Evolutionary conservation across 2,888 invertebrate genomes (phyloP).

Genomic region (Microctonus hyperodae): DNA sequence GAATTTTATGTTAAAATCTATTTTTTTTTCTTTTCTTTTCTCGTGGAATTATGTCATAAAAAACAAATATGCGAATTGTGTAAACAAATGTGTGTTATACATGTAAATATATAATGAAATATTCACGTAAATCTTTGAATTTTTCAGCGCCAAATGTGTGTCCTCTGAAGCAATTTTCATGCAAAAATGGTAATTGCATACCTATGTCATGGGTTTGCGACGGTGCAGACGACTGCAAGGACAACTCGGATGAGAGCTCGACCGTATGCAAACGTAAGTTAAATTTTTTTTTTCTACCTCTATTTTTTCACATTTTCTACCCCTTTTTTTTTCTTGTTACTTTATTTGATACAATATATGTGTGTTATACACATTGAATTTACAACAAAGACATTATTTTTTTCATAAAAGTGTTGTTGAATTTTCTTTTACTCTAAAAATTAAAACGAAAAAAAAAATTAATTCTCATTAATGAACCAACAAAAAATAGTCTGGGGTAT

Average conservation of each 20-base stretch:
- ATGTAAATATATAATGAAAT: slow-evolving; percentile 5
- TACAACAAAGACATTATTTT: background rate
- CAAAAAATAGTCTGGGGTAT: too few species aligned
- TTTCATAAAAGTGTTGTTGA: too few species aligned
- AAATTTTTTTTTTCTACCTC: slow-evolving; percentile 10
- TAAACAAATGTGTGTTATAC: too few species aligned
- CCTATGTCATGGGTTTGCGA: slow-evolving; percentile 82
- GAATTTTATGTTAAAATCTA: too few species aligned
- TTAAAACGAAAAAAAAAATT: background rate
- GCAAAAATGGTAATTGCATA: slow-evolving; percentile 78
- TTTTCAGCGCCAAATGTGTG: slow-evolving; percentile 64
- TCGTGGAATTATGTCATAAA: background rate
- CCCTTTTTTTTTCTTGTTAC: slow-evolving; percentile 4
- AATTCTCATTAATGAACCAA: background rate
- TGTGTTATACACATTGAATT: too few species aligned
- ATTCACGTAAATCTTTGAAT: slow-evolving; percentile 24
- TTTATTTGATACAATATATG: slow-evolving; percentile 19
- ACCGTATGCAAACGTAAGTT: slow-evolving; percentile 74
- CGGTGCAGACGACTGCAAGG: slow-evolving; percentile 79
- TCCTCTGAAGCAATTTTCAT: slow-evolving; percentile 77
- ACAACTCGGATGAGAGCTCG: slow-evolving; percentile 81
- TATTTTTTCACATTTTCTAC: slow-evolving; percentile 10
- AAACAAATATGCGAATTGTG: background rate
- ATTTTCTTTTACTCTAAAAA: background rate
- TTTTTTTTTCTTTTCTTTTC: background rate